Base-by-base conservation (phyloP, 2,888 invertebrate species). In the Polyommatus icarus region DNA sequence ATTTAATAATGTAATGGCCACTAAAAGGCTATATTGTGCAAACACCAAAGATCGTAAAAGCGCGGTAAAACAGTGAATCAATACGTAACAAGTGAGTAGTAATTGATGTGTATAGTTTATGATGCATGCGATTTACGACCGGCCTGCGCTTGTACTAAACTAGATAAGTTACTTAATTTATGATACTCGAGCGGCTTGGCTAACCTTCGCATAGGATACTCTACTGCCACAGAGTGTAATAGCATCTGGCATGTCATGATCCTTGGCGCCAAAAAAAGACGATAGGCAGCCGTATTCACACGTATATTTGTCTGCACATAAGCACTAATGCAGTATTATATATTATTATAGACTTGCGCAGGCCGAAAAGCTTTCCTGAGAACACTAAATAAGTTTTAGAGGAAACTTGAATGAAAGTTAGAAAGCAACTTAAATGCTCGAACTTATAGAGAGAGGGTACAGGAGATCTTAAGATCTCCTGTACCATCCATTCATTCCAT, bases 111-210 rank as follows among this genome's bases (percentile, higher is more conserved):
- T 72, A 24, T 24, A 40, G 72, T 72, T 72, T 72, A 72, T 72
- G 72, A 40, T 72, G 40, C 40, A 36, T 36, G 36, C 36, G 72
- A 40, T 40, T 72, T 40, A 72, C 40, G 72, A 40, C 18, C 20
- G 36, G 72, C 40, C 72, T 72, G 72, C 40, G 72, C n/a, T 72
- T 40, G 72, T 72, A 32, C 32, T 67, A 29, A 67, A 67, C 67
- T 67, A 72, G 72, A 72, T 72, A 72, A 40, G 10, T 40, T 32
- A 67, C 67, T 32, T 67, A 72, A 72, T 72, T 72, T 72, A 72
- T 72, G 40, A 40, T 20, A 40, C 72, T 40, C 36, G 71, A n/a
- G 71, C 71, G 71, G 36, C 71, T n/a, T n/a, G 29, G 15, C 8
- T 1, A 40, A n/a, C 20, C 24, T 72, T 20, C 20, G 8, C 36